phyloP scores from a whole-genome alignment of 2,113 vertebrate genomes.

The Chloropsis cyanopogon region DNA sequence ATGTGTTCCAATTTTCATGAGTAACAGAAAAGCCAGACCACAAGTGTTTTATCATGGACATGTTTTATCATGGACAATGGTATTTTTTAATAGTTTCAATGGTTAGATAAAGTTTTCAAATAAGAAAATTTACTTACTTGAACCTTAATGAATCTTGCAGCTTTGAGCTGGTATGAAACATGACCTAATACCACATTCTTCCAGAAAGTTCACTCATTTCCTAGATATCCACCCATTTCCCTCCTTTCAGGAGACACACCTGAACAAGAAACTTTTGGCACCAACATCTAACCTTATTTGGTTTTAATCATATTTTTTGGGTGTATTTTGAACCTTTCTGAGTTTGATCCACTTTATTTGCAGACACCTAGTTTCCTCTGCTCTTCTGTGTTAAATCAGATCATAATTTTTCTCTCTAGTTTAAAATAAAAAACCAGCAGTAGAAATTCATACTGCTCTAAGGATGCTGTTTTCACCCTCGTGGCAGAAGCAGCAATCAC shows the following conservation, averaged over 20 bases:
- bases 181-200: not conserved
- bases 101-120: not conserved
- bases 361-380: not conserved
- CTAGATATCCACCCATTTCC: not conserved
- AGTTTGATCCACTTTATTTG: fast-evolving
- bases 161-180: not conserved
- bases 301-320: not conserved
- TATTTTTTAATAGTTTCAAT: not conserved
- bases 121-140: not conserved
- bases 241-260: not conserved
- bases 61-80: not conserved
- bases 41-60: not conserved
- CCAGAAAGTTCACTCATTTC: not conserved
- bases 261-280: not conserved
- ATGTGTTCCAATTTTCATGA: not conserved
- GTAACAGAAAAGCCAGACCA: not conserved
- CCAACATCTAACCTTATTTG: not conserved
- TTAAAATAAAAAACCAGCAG: not conserved
- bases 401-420: not conserved
- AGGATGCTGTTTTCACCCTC: not conserved
- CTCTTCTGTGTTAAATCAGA: not conserved
- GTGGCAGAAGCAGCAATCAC: not conserved
- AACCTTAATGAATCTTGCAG: not conserved
- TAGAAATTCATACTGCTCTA: fast-evolving
- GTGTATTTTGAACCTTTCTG: not conserved